Percentiles rank a stretch among this genome's conserved stretches.
Evolutionary conservation across 2,113 vertebrate species (phyloP).

Genomic region (Picathartes gymnocephalus): DNA sequence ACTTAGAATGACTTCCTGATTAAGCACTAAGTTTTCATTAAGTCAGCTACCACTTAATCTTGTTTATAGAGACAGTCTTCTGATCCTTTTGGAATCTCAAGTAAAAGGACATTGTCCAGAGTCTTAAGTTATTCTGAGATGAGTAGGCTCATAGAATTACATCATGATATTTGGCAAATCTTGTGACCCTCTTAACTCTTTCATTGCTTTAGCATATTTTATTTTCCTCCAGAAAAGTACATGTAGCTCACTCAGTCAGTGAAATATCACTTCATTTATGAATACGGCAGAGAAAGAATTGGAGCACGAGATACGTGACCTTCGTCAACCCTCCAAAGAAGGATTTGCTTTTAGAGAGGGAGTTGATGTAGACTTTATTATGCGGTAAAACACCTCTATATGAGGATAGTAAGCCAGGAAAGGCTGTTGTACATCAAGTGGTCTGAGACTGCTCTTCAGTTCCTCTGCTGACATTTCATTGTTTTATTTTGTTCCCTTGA

Average conservation of each 20-base stretch:
- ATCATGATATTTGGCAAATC: neutral
- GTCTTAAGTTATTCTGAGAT: neutral
- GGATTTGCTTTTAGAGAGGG: neutral
- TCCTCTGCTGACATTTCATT: neutral
- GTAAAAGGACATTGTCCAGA: neutral
- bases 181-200: constrained; percentile 21
- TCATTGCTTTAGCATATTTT: neutral
- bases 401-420: neutral
- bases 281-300: neutral
- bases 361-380: neutral
- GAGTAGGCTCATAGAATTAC: neutral
- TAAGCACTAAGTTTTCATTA: neutral
- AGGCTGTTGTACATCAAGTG: neutral
- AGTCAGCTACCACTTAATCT: neutral
- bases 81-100: neutral
- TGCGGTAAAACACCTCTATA: neutral
- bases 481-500: neutral
- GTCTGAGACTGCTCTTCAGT: neutral
- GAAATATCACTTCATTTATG: constrained; percentile 15
- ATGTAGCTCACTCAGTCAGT: neutral
- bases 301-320: neutral
- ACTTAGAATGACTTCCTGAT: neutral
- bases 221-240: neutral
- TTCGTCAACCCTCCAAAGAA: neutral
- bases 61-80: neutral